Evolutionary conservation across 2,888 invertebrate genomes (phyloP).

Genomic region (Cryptophagus acutangulus): DNA sequence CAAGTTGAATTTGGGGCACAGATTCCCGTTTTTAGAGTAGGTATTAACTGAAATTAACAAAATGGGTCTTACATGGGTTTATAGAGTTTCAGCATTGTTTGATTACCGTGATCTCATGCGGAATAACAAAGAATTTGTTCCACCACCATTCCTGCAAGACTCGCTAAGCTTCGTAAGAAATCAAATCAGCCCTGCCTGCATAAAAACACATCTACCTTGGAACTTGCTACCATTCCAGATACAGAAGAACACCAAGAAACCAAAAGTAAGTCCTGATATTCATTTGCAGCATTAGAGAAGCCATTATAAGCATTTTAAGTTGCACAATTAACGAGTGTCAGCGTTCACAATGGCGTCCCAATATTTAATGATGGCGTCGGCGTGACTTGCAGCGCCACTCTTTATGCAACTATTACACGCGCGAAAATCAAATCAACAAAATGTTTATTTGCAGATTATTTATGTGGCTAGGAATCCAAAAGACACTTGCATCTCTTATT

Average conservation of each 20-base stretch:
- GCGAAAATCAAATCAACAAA: too few species aligned
- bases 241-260: conserved; percentile 41
- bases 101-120: conserved; percentile 42
- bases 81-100: conserved; percentile 44
- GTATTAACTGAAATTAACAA: conserved; percentile 12
- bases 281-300: too few species aligned
- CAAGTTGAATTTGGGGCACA: conserved; percentile 51
- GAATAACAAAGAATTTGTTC: conserved; percentile 34
- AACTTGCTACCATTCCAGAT: conserved; percentile 54
- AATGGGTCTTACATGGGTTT: too few species aligned
- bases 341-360: too few species aligned
- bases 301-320: too few species aligned
- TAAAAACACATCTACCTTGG: conserved; percentile 62
- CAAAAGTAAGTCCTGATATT: conserved; percentile 38
- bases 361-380: too few species aligned
- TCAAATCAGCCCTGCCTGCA: conserved; percentile 47
- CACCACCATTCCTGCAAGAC: conserved; percentile 31
- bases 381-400: too few species aligned
- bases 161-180: conserved; percentile 32
- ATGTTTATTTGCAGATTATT: conserved; percentile 52
- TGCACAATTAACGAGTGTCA: not conserved
- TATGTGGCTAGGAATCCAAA: conserved; percentile 69
- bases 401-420: too few species aligned
- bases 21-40: conserved; percentile 73
- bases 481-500: conserved; percentile 67